These are phyloP conservation scores for Trichoplusia ni DNA, from an alignment of 1,140 invertebrate genomes.

Conservation along the genomic window DNA sequence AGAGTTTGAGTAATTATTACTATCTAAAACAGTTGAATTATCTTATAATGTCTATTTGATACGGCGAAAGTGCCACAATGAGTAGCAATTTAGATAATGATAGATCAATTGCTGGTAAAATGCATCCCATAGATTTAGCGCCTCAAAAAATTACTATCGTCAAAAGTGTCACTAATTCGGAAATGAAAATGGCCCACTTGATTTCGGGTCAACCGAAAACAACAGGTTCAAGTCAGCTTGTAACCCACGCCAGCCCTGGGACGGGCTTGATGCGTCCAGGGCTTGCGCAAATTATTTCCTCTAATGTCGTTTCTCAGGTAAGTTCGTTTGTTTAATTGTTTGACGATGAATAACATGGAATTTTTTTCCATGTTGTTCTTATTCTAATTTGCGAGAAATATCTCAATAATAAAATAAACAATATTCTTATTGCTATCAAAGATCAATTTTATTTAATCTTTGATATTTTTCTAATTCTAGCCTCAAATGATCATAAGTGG, in stretches of 20 bases:
- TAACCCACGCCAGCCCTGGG: constrained; percentile 56
- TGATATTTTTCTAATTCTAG: too few species aligned
- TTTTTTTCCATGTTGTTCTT: too few species aligned
- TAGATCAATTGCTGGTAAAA: constrained; percentile 70
- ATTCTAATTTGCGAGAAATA: too few species aligned
- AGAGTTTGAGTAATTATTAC: background rate
- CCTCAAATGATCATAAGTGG: constrained; percentile 74
- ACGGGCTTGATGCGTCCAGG: constrained; percentile 68
- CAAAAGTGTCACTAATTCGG: constrained; percentile 72
- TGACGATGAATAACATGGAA: too few species aligned
- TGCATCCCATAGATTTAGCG: constrained; percentile 79
- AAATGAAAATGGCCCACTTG: constrained; percentile 75
- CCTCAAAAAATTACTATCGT: constrained; percentile 78
- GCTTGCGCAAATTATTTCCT: constrained; percentile 65
- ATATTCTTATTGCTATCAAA: too few species aligned
- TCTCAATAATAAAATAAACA: too few species aligned
- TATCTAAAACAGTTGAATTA: background rate
- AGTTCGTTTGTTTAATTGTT: too few species aligned
- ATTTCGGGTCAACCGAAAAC: constrained; percentile 66
- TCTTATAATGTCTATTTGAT: constrained; percentile 11
- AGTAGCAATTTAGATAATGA: constrained; percentile 75
- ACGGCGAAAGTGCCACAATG: constrained; percentile 48
- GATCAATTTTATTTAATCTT: too few species aligned
- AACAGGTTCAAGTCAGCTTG: constrained; percentile 59
- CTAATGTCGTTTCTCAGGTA: constrained; percentile 72